Evolutionary conservation across 1,140 invertebrate species (phyloP).

Genomic region (Zelostemma sp.): DNA sequence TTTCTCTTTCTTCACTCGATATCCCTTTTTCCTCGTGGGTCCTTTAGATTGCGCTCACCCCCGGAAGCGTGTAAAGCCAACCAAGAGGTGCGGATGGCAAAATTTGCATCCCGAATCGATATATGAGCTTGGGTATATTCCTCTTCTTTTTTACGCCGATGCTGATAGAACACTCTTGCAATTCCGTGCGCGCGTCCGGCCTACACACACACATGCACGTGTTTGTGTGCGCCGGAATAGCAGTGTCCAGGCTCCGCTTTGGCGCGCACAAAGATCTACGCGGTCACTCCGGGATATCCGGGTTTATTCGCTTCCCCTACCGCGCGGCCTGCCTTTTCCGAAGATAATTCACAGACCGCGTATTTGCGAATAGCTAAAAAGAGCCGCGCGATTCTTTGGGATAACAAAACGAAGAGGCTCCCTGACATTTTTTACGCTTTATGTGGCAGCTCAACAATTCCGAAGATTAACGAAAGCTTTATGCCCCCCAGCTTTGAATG

Average conservation of each 20-base stretch:
- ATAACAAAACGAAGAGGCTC: slow-evolving; percentile 29
- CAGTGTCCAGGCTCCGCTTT: slow-evolving; percentile 38
- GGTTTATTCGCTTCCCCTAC: slow-evolving; percentile 43
- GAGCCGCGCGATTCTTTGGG: slow-evolving; percentile 33
- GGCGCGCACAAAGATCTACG: slow-evolving; percentile 45
- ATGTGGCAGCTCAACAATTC: slow-evolving; percentile 45
- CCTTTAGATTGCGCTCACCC: slow-evolving; percentile 8
- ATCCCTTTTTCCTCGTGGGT: background rate
- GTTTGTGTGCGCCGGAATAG: background rate
- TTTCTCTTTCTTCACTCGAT: background rate
- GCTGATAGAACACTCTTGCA: slow-evolving; percentile 1
- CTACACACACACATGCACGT: slow-evolving; percentile 6
- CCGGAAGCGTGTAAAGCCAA: slow-evolving; percentile 30
- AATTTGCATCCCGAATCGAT: slow-evolving; percentile 41
- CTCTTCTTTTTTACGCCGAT: background rate
- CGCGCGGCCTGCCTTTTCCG: slow-evolving; percentile 30
- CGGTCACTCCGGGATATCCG: slow-evolving; percentile 46
- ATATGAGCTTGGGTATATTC: slow-evolving; percentile 17
- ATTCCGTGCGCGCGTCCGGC: background rate
- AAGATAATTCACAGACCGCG: slow-evolving; percentile 39
- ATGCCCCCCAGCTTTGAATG: background rate
- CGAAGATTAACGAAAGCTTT: slow-evolving; percentile 47
- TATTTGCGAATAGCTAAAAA: slow-evolving; percentile 44
- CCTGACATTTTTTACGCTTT: slow-evolving; percentile 46
- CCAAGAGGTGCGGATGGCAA: slow-evolving; percentile 28